These are phyloP conservation scores for Herpailurus yagouaroundi DNA, from an alignment of 2,113 vertebrate genomes.

Conservation along the genomic window DNA sequence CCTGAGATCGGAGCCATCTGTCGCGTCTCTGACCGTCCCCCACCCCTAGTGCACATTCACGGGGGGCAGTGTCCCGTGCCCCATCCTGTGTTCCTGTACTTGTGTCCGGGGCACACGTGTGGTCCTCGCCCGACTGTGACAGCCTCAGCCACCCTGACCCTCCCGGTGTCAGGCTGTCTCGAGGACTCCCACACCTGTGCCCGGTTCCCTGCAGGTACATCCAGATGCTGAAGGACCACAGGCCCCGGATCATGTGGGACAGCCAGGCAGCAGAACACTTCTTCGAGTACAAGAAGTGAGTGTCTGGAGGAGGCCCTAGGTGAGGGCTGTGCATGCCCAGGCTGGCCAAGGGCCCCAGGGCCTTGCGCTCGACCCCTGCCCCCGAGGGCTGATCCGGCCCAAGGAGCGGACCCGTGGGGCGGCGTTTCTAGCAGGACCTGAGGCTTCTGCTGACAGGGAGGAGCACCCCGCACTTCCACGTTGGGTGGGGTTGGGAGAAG, in stretches of 20 bases:
- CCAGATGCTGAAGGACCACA: conserved; percentile 93
- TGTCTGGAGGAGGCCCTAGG: neutral
- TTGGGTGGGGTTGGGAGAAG: neutral
- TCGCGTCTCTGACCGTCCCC: too few relatives aligned
- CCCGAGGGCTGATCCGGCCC: neutral
- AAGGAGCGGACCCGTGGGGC: neutral
- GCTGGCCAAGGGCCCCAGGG: neutral
- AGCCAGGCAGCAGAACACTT: conserved; percentile 93
- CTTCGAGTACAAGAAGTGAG: conserved; percentile 95
- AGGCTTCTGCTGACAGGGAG: fast-evolving
- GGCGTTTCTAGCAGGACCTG: fast-evolving
- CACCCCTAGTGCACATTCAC: too few relatives aligned
- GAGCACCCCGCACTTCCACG: neutral
- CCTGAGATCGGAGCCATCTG: neutral
- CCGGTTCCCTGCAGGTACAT: conserved; percentile 85
- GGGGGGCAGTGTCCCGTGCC: fast-evolving
- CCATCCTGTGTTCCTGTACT: fast-evolving
- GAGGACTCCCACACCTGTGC: neutral
- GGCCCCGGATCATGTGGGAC: conserved; percentile 94
- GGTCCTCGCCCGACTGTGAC: neutral
- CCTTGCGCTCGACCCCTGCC: fast-evolving
- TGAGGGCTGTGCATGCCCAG: too few relatives aligned
- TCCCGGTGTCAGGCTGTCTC: fast-evolving
- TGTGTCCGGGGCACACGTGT: fast-evolving
- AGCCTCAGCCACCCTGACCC: neutral